phyloP scores from a whole-genome alignment of 2,113 vertebrate genomes.

The Sinocyclocheilus anophthalmus region DNA sequence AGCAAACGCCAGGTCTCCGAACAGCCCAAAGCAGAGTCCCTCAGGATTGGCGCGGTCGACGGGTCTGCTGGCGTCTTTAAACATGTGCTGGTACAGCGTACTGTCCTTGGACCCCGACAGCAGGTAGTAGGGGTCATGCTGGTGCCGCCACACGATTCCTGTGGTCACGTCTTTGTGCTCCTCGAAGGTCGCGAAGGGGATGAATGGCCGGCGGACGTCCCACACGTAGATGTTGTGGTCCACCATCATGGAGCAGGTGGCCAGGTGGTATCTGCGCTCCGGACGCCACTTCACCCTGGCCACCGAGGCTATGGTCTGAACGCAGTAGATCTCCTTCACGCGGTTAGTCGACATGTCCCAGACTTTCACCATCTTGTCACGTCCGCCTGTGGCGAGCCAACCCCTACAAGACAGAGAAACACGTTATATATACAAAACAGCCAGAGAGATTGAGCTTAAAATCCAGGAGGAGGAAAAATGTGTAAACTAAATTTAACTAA shows the following conservation, averaged over 20 bases:
- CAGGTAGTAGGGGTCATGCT: slow-evolving; percentile 91
- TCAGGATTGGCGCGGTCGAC: slow-evolving; percentile 94
- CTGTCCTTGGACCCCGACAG: slow-evolving; percentile 98
- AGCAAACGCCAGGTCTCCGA: slow-evolving; percentile 94
- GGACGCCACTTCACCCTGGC: slow-evolving; percentile 97
- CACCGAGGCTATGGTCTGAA: slow-evolving; percentile 96
- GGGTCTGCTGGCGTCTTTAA: slow-evolving; percentile 92
- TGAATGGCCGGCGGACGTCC: slow-evolving; percentile 94
- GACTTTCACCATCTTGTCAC: slow-evolving; percentile 99
- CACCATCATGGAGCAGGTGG: slow-evolving; percentile 99
- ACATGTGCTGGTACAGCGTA: slow-evolving; percentile 96
- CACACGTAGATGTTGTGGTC: slow-evolving; percentile 99
- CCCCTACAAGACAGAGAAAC: slow-evolving; percentile 75
- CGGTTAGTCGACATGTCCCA: slow-evolving; percentile 97
- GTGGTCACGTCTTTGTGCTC: slow-evolving; percentile 98
- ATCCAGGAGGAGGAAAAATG: too few relatives aligned
- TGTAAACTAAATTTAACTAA: too few relatives aligned
- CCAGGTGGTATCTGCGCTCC: slow-evolving; percentile 90
- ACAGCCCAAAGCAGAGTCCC: slow-evolving; percentile 94
- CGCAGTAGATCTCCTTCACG: slow-evolving; percentile 94
- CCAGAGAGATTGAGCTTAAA: not conserved
- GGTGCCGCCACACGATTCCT: slow-evolving; percentile 94
- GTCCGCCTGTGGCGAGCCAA: slow-evolving; percentile 94
- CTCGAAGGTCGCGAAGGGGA: slow-evolving; percentile 95
- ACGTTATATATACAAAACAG: not conserved